These are phyloP conservation scores for Jaculus jaculus DNA, from an alignment of 2,113 vertebrate species.

Conservation along the genomic window DNA sequence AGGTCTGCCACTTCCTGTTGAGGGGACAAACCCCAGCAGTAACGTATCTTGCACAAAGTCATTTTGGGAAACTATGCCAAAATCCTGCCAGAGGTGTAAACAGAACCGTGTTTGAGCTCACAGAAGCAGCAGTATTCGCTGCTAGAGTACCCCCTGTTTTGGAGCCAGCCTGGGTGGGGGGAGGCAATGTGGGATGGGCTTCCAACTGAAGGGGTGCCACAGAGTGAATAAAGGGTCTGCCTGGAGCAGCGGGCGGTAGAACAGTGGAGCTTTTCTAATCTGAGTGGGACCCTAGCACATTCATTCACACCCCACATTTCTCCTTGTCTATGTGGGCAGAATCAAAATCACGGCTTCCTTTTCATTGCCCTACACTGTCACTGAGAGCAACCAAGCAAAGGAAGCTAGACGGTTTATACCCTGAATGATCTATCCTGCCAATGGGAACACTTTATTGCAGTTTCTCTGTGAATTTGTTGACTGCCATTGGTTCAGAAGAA, in stretches of 20 bases:
- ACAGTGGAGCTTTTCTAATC: constrained; percentile 47
- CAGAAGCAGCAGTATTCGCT: not conserved
- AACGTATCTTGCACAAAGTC: not conserved
- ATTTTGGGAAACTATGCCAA: constrained; percentile 33
- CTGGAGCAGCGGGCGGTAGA: not conserved
- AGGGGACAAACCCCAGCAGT: not conserved
- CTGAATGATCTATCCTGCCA: not conserved
- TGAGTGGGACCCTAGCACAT: not conserved
- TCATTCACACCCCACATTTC: not conserved
- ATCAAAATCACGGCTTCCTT: constrained; percentile 33
- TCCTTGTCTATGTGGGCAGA: constrained; percentile 22
- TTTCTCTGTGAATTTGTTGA: not conserved
- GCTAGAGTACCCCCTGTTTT: not conserved
- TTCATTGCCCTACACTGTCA: not conserved
- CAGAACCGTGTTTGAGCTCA: not conserved
- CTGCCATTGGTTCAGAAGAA: constrained; percentile 39
- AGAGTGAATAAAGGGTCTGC: constrained; percentile 32
- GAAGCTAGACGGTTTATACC: not conserved
- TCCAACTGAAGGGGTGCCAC: not conserved
- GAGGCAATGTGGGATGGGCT: not conserved
- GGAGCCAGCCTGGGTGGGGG: not conserved
- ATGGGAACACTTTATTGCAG: not conserved
- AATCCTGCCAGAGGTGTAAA: not conserved
- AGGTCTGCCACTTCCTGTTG: not conserved
- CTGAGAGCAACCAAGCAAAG: constrained; percentile 11